Evolutionary conservation across 2,113 vertebrate genomes (phyloP).

Genomic region (Microtus richardsoni): DNA sequence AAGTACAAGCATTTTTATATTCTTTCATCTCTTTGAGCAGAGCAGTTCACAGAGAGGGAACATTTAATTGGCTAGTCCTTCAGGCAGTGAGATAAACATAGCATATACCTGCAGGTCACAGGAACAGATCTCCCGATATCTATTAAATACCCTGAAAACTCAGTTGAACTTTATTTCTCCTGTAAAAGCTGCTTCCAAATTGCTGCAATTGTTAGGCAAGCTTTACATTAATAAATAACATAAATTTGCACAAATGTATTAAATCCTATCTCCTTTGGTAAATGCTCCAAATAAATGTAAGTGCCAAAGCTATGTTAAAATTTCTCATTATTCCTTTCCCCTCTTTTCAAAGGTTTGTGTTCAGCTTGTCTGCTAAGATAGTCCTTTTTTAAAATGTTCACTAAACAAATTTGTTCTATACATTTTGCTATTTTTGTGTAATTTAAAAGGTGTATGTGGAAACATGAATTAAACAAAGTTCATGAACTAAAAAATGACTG

Average conservation of each 20-base stretch:
- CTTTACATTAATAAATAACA: slow-evolving; percentile 1
- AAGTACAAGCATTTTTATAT: neutral
- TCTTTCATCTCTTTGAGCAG: slow-evolving; percentile 1
- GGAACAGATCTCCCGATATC: neutral
- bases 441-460: neutral
- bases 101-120: slow-evolving; percentile 40
- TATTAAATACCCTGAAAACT: neutral
- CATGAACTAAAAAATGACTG: neutral
- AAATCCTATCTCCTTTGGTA: neutral
- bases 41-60: neutral
- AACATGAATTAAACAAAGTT: neutral
- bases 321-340: neutral
- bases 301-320: too few relatives aligned
- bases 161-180: neutral
- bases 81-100: slow-evolving; percentile 35
- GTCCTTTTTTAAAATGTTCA: neutral
- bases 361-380: neutral
- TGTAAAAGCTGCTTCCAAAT: neutral
- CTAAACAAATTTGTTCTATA: neutral
- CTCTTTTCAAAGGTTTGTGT: neutral
- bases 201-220: neutral
- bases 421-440: neutral
- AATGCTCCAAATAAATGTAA: neutral
- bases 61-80: slow-evolving; percentile 43
- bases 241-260: neutral